Base-by-base conservation (phyloP, 2,797 vertebrate genomes). In the Micromesistius poutassou region DNA sequence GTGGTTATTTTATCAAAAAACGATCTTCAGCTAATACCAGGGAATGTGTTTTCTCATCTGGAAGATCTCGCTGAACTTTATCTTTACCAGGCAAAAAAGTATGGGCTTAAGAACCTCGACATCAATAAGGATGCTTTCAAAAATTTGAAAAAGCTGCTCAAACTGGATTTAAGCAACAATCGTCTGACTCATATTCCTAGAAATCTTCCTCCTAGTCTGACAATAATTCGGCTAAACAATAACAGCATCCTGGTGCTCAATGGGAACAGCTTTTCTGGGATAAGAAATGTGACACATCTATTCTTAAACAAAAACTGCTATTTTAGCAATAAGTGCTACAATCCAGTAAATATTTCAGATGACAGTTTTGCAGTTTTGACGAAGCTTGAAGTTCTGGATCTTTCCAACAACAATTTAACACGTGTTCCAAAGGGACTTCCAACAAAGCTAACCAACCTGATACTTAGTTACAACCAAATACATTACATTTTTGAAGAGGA, bases 331-430 rank as follows among this genome's bases (percentile, higher is more conserved):
- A 93, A 93, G 3, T 98, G 98, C 87, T 89, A 89, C 13, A 88
- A 76, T 75, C 74, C 84, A 0, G 91, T 94, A 78, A 77, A 1
- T 2, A 94, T 98, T 40, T 80, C 76, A 62, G 28, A 90, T 0
- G 82, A 88, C 72, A 93, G 90, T 35, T 97, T 99, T 83, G 82
- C 84, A 31, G 30, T 25, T 22, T 81, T 98, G 81, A 87, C 30
- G 72, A 91, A 91, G 22, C 90, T 99, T 30, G 79, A 83, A 72
- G 0, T 78, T 76, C 89, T 98, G 22, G 94, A 94, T 28, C 87
- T 99, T 81, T 96, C 96, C 74, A 94, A 81, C 76, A 96, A 98
- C 89, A 99, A 98, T 75, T 77, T 98, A 85, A 95, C 94, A 4
- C 7, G 79, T 0, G 91, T 98, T 71, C 97, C 98, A 22, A 88